Percentiles rank a stretch among this genome's conserved stretches.
Evolutionary conservation across 2,797 vertebrate genomes (phyloP).

Genomic region (Paratrypauchen microcephalus): DNA sequence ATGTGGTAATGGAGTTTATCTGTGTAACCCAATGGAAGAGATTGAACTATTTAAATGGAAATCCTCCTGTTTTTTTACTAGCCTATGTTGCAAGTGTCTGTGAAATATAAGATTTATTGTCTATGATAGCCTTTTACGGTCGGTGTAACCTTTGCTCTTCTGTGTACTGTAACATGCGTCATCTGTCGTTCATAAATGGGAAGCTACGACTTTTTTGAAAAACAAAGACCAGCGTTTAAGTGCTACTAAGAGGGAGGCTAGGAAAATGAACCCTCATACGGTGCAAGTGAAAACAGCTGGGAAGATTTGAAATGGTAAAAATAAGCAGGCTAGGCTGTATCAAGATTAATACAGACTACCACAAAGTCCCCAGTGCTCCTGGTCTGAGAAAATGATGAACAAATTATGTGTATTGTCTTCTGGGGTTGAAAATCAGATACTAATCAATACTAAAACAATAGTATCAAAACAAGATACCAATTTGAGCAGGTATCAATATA

Average conservation of each 20-base stretch:
- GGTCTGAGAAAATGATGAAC: background rate
- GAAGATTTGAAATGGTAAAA: too few species aligned
- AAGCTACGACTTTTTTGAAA: background rate
- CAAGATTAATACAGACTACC: too few species aligned
- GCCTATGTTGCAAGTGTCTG: background rate
- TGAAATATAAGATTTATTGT: constrained; percentile 36
- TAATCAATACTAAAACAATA: too few species aligned
- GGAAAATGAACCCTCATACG: too few species aligned
- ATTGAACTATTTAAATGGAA: constrained; percentile 12
- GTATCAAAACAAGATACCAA: too few species aligned
- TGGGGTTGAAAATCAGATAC: too few species aligned
- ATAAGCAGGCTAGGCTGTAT: too few species aligned
- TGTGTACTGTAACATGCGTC: constrained; percentile 20
- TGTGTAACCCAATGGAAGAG: constrained; percentile 11
- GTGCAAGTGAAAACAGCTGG: too few species aligned
- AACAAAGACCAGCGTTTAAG: background rate
- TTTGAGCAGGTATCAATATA: too few species aligned
- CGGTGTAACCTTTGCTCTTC: constrained; percentile 55
- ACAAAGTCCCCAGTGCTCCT: background rate
- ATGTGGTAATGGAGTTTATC: constrained; percentile 1
- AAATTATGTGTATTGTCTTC: too few species aligned
- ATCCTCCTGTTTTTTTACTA: constrained; percentile 1
- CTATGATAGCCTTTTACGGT: constrained; percentile 40
- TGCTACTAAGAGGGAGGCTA: background rate
- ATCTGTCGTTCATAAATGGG: constrained; percentile 18